Evolutionary conservation across 2,797 vertebrate species (phyloP).

Genomic region (Lacerta agilis): DNA sequence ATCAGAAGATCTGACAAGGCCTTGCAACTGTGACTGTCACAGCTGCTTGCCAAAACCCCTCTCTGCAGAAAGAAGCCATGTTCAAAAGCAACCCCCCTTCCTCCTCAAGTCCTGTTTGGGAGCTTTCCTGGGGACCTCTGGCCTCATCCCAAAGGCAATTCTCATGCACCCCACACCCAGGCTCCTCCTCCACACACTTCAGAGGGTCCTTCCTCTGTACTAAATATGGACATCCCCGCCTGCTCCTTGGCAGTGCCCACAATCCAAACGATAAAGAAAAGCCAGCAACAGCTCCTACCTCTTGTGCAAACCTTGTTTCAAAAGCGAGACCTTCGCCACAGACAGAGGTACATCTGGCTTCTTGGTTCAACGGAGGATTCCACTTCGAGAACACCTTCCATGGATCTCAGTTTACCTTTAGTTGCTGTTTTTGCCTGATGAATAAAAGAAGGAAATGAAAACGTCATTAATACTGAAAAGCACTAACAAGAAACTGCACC

Average conservation of each 20-base stretch:
- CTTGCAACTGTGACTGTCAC: no score
- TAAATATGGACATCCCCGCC: not conserved
- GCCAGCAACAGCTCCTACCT: conserved; percentile 56
- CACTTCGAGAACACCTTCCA: conserved; percentile 78
- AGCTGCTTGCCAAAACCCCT: no score
- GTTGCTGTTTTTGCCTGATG: conserved; percentile 55
- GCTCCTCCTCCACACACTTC: no score
- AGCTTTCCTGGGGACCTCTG: not conserved
- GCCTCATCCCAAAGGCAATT: not conserved
- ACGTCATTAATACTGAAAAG: not conserved
- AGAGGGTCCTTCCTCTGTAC: not conserved
- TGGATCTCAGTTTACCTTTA: conserved; percentile 72
- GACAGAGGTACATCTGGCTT: conserved; percentile 88
- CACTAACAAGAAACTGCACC: not conserved
- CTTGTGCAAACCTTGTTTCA: conserved; percentile 63
- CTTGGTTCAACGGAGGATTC: conserved; percentile 83
- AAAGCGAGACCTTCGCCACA: conserved; percentile 82
- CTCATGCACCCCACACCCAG: not conserved
- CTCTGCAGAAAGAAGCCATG: not conserved
- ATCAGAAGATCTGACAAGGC: not conserved
- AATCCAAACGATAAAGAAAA: not conserved
- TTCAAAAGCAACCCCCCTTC: not conserved
- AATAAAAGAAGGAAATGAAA: conserved; percentile 19
- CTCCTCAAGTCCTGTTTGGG: not conserved
- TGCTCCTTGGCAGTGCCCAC: not conserved